phyloP scores from a whole-genome alignment of 2,888 invertebrate genomes.

The Spilosoma lubricipeda region DNA sequence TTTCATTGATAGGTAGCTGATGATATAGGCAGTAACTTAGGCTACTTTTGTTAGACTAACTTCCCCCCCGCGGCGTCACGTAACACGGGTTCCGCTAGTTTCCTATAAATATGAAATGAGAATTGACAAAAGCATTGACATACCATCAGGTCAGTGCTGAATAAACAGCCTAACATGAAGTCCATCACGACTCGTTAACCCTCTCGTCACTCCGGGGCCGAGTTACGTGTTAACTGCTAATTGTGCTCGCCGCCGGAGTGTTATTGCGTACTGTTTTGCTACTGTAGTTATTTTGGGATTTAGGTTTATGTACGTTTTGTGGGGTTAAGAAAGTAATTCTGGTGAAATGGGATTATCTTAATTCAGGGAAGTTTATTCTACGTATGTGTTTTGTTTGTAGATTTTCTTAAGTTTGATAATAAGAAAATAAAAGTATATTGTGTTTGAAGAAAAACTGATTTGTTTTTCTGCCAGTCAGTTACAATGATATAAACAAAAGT shows the following conservation, averaged over 20 bases:
- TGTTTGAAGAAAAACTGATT: too few species aligned
- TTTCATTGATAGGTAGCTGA: too few species aligned
- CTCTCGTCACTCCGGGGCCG: slow-evolving; percentile 26
- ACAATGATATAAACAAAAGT: too few species aligned
- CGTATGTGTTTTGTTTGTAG: neutral
- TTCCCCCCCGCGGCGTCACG: too few species aligned
- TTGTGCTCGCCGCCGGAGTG: slow-evolving; percentile 45
- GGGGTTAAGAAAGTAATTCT: slow-evolving; percentile 13
- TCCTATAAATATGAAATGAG: neutral
- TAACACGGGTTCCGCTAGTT: too few species aligned
- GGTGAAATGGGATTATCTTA: slow-evolving; percentile 8
- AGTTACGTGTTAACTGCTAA: slow-evolving; percentile 53
- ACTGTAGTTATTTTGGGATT: slow-evolving; percentile 20
- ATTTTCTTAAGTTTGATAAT: neutral
- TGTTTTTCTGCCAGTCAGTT: too few species aligned
- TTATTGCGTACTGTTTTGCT: slow-evolving; percentile 39
- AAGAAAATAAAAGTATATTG: neutral
- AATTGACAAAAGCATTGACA: slow-evolving; percentile 1
- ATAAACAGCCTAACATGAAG: slow-evolving; percentile 18
- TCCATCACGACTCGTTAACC: slow-evolving; percentile 21
- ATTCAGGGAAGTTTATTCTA: neutral
- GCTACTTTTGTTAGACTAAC: too few species aligned
- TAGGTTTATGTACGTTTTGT: slow-evolving; percentile 16
- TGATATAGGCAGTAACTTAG: too few species aligned
- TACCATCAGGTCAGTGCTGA: slow-evolving; percentile 14